These are phyloP conservation scores for Peromyscus nudipes DNA, from an alignment of 2,797 vertebrate genomes.

Conservation along the genomic window DNA sequence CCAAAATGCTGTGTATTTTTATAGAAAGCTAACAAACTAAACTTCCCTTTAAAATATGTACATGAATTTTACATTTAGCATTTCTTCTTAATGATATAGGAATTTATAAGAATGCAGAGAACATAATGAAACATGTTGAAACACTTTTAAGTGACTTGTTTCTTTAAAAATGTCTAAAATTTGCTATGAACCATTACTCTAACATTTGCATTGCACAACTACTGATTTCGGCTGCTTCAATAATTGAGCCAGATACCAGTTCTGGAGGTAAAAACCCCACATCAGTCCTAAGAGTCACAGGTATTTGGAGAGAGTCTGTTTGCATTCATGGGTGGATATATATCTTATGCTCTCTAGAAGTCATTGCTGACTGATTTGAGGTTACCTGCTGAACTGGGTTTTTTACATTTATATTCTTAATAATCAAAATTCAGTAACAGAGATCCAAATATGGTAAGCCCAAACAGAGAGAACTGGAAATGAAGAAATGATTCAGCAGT, in stretches of 20 bases:
- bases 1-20: background rate
- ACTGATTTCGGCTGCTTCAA: background rate
- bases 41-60: background rate
- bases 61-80: background rate
- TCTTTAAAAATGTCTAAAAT: background rate
- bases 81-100: background rate
- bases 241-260: background rate
- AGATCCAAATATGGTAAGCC: background rate
- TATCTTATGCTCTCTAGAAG: background rate
- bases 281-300: background rate
- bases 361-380: background rate
- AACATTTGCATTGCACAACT: background rate
- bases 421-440: background rate
- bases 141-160: background rate
- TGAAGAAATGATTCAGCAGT: background rate
- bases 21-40: constrained; percentile 4
- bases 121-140: background rate
- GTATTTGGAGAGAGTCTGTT: background rate
- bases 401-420: background rate
- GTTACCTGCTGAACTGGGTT: background rate
- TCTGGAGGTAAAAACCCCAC: background rate
- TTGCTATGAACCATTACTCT: background rate
- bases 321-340: background rate
- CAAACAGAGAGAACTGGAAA: background rate
- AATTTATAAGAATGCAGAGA: background rate